Base-by-base conservation (phyloP, 1,140 invertebrate species). In the Lepidotrigona ventralis region DNA sequence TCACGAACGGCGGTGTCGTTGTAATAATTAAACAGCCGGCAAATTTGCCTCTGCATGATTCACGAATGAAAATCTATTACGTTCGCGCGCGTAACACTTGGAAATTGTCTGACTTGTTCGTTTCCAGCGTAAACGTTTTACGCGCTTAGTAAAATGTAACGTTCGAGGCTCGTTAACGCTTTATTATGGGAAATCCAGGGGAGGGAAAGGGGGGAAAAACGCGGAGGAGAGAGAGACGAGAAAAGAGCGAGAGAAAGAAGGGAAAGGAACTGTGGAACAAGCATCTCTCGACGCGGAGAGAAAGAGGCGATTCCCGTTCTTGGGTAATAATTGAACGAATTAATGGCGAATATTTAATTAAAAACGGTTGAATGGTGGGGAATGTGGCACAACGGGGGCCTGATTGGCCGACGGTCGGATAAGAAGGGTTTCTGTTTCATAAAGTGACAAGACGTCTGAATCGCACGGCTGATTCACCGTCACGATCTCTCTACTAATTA, bases 401-500 rank as follows among this genome's bases (percentile, higher is more conserved):
- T 81, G 79, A 81, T 81, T 75, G 73, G 63, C 63, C 33, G 58
- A 51, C 46, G 56, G 64, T 66, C n/a, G 79, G 58, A 76, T 71
- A 81, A 81, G 79, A 81, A 85, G 64, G 83, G 69, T 73, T 76
- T 78, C n/a, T 77, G 56, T 83, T 88, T 88, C 85, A 85, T 80
- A 77, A 88, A 85, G 73, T 64, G 84, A 64, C 77, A 88, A 88
- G 80, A 88, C 83, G 76, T 77, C 69, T 83, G 81, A 83, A 83
- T 83, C 81, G 81, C 69, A 23, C 29, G 78, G 71, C 69, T 82
- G 72, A 77, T 88, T 87, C 87, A 76, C 79, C 84, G 85, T 77
- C 78, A 78, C 88, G 78, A 78, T 88, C 88, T 86, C 88, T 86
- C 88, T 86, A 87, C 88, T 92, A 93, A 93, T 93, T 92, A 93